Evolutionary conservation across 2,888 invertebrate genomes (phyloP).

Genomic region (Calameuta filiformis): DNA sequence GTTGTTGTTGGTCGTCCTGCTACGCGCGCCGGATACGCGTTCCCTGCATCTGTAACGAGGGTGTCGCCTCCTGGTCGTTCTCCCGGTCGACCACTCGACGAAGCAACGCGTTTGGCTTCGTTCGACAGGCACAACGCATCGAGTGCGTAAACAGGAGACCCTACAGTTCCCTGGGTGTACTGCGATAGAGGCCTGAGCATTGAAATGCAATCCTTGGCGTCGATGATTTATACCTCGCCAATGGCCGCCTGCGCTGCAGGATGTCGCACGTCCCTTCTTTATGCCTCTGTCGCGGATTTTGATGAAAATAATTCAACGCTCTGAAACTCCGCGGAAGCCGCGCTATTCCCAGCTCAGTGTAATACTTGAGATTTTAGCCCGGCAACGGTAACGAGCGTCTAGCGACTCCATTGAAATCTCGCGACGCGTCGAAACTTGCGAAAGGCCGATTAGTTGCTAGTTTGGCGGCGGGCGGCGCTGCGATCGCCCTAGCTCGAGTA

Average conservation of each 20-base stretch:
- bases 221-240: conserved; percentile 60
- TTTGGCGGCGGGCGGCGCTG: conserved; percentile 5
- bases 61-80: conserved; percentile 12
- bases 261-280: conserved; percentile 61
- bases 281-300: conserved; percentile 51
- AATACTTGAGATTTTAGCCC: not conserved
- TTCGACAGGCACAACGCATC: not conserved
- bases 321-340: not conserved
- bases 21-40: conserved; percentile 58
- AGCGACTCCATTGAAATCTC: not conserved
- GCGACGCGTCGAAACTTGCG: not conserved
- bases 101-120: conserved; percentile 1
- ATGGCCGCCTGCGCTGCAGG: conserved; percentile 59
- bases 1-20: conserved; percentile 13
- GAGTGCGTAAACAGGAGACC: not conserved
- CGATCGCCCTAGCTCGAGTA: not conserved
- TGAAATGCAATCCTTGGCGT: conserved; percentile 62
- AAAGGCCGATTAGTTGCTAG: not conserved
- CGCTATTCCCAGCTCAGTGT: not conserved
- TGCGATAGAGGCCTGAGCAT: conserved; percentile 33
- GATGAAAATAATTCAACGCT: conserved; percentile 46
- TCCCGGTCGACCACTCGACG: conserved; percentile 16
- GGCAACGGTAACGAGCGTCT: not conserved
- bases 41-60: conserved; percentile 61
- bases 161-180: not conserved